Conservation (phyloP, 2,888 invertebrate genomes). For the Abrostola triplasia region DNA sequence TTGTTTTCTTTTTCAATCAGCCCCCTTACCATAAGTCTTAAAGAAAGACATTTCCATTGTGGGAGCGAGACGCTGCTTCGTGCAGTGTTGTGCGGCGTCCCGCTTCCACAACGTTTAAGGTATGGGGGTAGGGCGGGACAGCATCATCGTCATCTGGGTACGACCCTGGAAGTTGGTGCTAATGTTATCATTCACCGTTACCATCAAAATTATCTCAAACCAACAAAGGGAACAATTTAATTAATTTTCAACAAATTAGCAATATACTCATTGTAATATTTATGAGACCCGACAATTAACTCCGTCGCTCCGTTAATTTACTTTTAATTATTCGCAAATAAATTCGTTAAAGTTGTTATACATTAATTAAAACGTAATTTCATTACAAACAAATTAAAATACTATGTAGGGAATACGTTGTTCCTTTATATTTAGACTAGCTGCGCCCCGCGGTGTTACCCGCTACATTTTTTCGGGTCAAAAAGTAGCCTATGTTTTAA, state of each 20-base stretch:
- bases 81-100: too few relatives aligned
- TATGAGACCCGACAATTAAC: conserved; percentile 33
- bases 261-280: conserved; percentile 33
- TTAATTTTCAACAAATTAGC: conserved; percentile 32
- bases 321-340: conserved; percentile 42
- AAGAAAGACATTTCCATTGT: too few relatives aligned
- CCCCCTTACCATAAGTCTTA: too few relatives aligned
- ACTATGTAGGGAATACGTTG: background rate
- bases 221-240: conserved; percentile 15
- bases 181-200: conserved; percentile 5
- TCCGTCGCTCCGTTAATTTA: conserved; percentile 24
- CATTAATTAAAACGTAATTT: conserved; percentile 28
- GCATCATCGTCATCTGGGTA: background rate
- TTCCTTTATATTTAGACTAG: background rate
- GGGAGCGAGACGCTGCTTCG: too few relatives aligned
- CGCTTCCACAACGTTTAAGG: too few relatives aligned
- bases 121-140: too few relatives aligned
- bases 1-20: too few relatives aligned
- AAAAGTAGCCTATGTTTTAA: too few relatives aligned
- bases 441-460: too few relatives aligned
- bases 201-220: conserved; percentile 9
- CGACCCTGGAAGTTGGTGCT: too few relatives aligned
- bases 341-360: conserved; percentile 16
- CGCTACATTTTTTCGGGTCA: too few relatives aligned
- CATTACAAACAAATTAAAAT: conserved; percentile 7